These are phyloP conservation scores for Erebia palarica DNA, from an alignment of 2,888 invertebrate species.

Conservation along the genomic window DNA sequence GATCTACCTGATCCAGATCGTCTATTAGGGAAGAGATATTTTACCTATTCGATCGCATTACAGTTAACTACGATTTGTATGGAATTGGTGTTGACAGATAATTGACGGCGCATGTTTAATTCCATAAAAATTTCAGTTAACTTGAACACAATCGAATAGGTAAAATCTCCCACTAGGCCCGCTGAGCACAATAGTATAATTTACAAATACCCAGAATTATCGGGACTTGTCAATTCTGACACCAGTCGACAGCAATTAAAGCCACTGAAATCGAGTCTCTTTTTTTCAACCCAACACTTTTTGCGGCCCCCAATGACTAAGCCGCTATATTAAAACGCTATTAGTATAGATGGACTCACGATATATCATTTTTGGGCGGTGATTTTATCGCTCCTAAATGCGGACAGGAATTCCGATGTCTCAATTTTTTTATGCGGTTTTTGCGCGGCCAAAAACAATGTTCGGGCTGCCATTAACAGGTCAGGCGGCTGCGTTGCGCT, in stretches of 20 bases:
- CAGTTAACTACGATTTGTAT: no score
- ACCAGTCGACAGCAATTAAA: constrained; percentile 39
- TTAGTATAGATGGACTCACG: constrained; percentile 70
- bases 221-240: constrained; percentile 38
- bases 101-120: no score
- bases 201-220: constrained; percentile 7
- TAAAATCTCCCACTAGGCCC: neutral
- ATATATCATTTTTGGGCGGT: constrained; percentile 75
- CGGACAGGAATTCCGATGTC: constrained; percentile 72
- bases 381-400: constrained; percentile 75
- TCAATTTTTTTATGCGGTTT: constrained; percentile 65
- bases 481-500: constrained; percentile 45
- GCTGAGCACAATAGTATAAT: constrained; percentile 14
- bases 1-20: no score
- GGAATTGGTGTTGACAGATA: no score
- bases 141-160: neutral
- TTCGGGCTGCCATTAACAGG: constrained; percentile 59
- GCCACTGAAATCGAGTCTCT: constrained; percentile 41
- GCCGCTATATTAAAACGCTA: constrained; percentile 77
- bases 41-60: no score
- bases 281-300: constrained; percentile 38
- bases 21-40: no score
- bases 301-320: constrained; percentile 62
- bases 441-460: constrained; percentile 59
- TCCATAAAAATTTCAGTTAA: no score